These are phyloP conservation scores for Ciconia maguari DNA, from an alignment of 2,113 vertebrate species.

Conservation along the genomic window DNA sequence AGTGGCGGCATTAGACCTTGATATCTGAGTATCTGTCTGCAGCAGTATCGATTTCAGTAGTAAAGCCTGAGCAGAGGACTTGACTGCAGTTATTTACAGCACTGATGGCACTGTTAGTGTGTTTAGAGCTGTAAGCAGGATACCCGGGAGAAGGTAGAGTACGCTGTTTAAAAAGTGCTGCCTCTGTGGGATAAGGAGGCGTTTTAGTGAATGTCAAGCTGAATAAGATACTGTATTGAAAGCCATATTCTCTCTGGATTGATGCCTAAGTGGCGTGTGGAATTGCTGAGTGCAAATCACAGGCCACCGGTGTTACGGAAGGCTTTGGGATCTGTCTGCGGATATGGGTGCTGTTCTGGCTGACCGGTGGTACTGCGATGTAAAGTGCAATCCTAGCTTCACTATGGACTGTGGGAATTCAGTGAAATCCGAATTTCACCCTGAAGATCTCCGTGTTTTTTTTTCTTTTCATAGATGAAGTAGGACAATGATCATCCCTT, in stretches of 20 bases:
- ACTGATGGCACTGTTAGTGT: neutral
- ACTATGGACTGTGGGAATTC: neutral
- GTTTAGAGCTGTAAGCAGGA: neutral
- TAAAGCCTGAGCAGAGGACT: neutral
- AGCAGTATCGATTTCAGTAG: neutral
- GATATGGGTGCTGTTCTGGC: neutral
- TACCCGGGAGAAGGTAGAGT: neutral
- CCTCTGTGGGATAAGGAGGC: neutral
- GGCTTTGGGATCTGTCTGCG: neutral
- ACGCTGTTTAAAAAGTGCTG: neutral
- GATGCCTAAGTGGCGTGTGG: neutral
- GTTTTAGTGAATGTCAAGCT: neutral
- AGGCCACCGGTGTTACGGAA: neutral
- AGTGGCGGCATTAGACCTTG: neutral
- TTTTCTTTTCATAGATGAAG: neutral
- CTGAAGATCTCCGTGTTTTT: neutral
- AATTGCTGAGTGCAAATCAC: neutral
- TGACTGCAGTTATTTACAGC: neutral
- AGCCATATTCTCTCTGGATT: neutral
- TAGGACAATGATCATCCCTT: constrained; percentile 18
- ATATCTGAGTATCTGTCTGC: neutral
- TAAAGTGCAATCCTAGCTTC: neutral
- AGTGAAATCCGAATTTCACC: neutral
- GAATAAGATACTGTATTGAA: neutral
- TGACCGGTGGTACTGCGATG: neutral